phyloP scores from a whole-genome alignment of 2,113 vertebrate species.

The Muscicapa adusta region DNA sequence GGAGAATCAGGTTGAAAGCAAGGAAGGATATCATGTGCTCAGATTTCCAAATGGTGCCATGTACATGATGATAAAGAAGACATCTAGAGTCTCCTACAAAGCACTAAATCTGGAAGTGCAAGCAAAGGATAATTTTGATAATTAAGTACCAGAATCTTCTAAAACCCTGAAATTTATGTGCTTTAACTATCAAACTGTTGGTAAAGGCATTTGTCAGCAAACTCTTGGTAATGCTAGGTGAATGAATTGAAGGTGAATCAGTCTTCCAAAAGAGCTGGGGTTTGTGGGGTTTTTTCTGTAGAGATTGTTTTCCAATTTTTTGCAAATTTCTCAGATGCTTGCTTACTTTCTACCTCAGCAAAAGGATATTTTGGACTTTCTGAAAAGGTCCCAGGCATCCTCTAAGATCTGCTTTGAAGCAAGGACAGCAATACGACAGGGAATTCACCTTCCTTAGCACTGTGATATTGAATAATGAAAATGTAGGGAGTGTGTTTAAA shows the following conservation, averaged over 20 bases:
- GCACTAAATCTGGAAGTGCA: background rate
- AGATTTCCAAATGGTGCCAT: background rate
- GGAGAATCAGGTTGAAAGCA: background rate
- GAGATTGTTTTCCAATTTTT: background rate
- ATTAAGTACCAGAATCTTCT: background rate
- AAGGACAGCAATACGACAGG: background rate
- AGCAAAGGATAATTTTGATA: background rate
- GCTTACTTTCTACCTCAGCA: background rate
- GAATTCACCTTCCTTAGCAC: background rate
- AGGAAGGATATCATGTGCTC: background rate
- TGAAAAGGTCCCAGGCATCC: background rate
- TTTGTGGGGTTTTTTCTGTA: rapidly evolving
- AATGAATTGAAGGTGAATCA: background rate
- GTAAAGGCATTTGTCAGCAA: background rate
- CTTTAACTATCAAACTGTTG: background rate
- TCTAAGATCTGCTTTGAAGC: background rate
- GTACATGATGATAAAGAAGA: background rate
- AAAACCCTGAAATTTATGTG: background rate
- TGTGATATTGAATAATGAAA: background rate
- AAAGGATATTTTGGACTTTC: background rate
- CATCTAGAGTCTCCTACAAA: background rate
- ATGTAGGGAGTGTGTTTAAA: background rate
- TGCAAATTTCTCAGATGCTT: background rate
- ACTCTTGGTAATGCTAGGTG: background rate
- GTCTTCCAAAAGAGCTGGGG: background rate